Evolutionary conservation across 2,113 vertebrate genomes (phyloP).

Genomic region (Amphilophus citrinellus): DNA sequence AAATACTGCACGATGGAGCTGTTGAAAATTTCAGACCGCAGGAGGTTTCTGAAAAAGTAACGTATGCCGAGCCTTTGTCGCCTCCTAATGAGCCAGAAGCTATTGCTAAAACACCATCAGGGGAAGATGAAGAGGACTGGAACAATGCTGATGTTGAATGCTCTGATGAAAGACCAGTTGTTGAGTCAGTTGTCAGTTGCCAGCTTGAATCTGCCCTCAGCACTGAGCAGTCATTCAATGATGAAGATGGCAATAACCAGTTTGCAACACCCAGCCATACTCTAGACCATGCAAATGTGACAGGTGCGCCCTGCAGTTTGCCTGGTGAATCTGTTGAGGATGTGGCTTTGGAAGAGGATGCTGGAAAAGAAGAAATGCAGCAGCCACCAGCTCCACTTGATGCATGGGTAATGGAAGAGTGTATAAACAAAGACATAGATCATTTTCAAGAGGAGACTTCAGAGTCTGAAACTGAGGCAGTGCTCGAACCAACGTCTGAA

Average conservation of each 20-base stretch:
- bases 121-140: conserved; percentile 5
- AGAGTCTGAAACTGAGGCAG: conserved; percentile 52
- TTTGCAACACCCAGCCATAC: background rate
- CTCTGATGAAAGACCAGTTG: background rate
- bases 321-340: conserved; percentile 23
- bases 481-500: conserved; percentile 39
- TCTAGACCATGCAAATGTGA: background rate
- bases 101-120: background rate
- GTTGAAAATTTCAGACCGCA: conserved; percentile 63
- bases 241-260: background rate
- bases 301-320: background rate
- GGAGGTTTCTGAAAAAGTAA: conserved; percentile 64
- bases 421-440: background rate
- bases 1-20: conserved; percentile 54
- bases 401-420: background rate
- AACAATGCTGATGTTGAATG: background rate
- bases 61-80: conserved; percentile 52
- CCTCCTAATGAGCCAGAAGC: conserved; percentile 43
- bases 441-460: conserved; percentile 28
- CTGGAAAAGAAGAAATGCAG: conserved; percentile 20
- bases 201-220: conserved; percentile 35
- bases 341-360: background rate
- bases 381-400: background rate
- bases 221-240: background rate
- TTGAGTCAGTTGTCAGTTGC: conserved; percentile 24